Evolutionary conservation across 2,113 vertebrate genomes (phyloP).

Genomic region (Emydura subglobosa): DNA sequence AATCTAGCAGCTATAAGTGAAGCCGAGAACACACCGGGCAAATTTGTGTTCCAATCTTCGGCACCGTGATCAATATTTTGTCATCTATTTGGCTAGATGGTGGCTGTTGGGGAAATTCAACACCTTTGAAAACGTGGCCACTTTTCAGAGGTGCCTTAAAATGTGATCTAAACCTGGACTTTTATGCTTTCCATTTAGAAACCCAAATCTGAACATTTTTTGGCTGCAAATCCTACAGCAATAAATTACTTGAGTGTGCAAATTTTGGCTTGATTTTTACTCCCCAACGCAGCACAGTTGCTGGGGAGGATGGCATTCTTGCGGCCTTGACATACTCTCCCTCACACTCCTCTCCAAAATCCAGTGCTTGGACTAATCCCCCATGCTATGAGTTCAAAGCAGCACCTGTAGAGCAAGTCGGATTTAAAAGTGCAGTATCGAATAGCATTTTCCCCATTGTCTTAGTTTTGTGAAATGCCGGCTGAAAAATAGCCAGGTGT

Average conservation of each 20-base stretch:
- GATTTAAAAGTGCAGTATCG: constrained; percentile 57
- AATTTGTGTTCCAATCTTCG: not conserved
- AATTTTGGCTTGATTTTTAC: constrained; percentile 65
- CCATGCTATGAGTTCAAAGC: constrained; percentile 53
- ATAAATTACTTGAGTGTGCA: constrained; percentile 45
- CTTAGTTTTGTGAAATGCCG: constrained; percentile 23
- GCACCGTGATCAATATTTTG: not conserved
- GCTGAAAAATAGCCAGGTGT: constrained; percentile 46
- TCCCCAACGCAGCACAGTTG: constrained; percentile 13
- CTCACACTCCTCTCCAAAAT: constrained; percentile 51
- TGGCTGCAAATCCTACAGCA: constrained; percentile 46
- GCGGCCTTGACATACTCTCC: constrained; percentile 64
- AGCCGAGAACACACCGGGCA: not conserved
- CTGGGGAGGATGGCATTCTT: constrained; percentile 50
- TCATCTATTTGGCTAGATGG: not conserved
- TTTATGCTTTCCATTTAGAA: constrained; percentile 23
- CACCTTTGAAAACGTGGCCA: not conserved
- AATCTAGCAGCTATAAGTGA: not conserved
- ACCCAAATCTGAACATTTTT: not conserved
- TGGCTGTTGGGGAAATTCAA: not conserved
- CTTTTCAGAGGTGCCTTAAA: not conserved
- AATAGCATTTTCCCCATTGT: constrained; percentile 44
- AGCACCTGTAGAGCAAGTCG: constrained; percentile 61
- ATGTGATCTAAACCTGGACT: not conserved
- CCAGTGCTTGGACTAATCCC: constrained; percentile 51